phyloP scores from a whole-genome alignment of 1,140 invertebrate genomes.

The Tetraneura akinire region DNA sequence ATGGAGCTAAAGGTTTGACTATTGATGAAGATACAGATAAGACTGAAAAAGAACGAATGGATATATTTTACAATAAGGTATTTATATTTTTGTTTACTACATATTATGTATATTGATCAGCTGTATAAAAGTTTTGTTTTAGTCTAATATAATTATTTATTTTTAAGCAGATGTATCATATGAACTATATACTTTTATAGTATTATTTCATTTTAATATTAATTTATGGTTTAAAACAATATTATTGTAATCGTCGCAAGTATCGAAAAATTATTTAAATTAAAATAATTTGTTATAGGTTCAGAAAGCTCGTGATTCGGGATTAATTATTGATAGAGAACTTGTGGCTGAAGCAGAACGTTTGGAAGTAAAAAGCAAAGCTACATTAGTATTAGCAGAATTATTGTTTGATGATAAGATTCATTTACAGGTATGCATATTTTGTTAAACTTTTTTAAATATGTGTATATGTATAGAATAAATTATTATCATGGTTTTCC shows the following conservation, averaged over 20 bases:
- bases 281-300: no score
- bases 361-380: slow-evolving; percentile 92
- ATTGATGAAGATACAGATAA: slow-evolving; percentile 96
- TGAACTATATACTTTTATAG: no score
- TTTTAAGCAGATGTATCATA: no score
- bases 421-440: slow-evolving; percentile 69
- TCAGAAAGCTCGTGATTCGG: slow-evolving; percentile 49
- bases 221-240: no score
- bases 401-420: slow-evolving; percentile 86
- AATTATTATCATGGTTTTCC: background rate
- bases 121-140: no score
- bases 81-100: background rate
- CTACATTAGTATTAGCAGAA: slow-evolving; percentile 89
- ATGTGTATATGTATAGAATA: no score
- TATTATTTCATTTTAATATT: no score
- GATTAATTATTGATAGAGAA: slow-evolving; percentile 71
- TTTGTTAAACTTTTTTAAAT: background rate
- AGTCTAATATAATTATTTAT: no score
- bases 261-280: no score
- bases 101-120: no score
- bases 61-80: slow-evolving; percentile 89
- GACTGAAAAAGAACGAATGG: slow-evolving; percentile 91
- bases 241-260: no score
- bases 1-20: slow-evolving; percentile 91
- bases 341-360: slow-evolving; percentile 92